These are phyloP conservation scores for Abrostola triplasia DNA, from an alignment of 2,888 invertebrate species.

Conservation along the genomic window DNA sequence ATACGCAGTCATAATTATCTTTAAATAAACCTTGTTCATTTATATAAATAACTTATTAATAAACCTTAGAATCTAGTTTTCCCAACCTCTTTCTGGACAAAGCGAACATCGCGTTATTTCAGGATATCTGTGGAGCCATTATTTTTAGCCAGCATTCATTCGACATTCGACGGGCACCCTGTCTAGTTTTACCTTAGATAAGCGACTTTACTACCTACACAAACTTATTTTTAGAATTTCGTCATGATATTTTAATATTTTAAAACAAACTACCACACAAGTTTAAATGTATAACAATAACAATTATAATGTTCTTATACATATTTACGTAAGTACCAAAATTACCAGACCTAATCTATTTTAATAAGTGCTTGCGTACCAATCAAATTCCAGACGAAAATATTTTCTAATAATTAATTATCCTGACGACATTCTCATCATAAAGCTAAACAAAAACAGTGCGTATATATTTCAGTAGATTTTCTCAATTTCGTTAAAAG, in stretches of 20 bases:
- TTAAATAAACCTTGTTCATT: too few relatives aligned
- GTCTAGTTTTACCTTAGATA: neutral
- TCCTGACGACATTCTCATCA: neutral
- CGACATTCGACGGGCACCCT: constrained; percentile 21
- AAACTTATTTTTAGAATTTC: neutral
- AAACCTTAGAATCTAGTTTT: too few relatives aligned
- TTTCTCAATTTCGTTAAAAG: constrained; percentile 73
- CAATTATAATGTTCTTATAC: too few relatives aligned
- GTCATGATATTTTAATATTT: too few relatives aligned
- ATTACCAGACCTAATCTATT: neutral
- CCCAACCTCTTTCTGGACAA: neutral
- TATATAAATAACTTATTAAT: too few relatives aligned
- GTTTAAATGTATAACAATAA: too few relatives aligned
- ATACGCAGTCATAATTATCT: too few relatives aligned
- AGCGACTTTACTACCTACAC: neutral
- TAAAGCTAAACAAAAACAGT: constrained; percentile 29
- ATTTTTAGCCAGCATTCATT: constrained; percentile 28
- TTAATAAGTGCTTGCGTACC: too few relatives aligned
- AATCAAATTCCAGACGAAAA: neutral
- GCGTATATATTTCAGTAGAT: constrained; percentile 51
- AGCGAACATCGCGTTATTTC: neutral
- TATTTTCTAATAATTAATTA: constrained; percentile 11
- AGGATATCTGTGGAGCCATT: constrained; percentile 2
- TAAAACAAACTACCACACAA: too few relatives aligned
- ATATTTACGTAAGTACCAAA: too few relatives aligned